These are phyloP conservation scores for Chrysoperla carnea DNA, from an alignment of 1,140 invertebrate species.

Conservation along the genomic window DNA sequence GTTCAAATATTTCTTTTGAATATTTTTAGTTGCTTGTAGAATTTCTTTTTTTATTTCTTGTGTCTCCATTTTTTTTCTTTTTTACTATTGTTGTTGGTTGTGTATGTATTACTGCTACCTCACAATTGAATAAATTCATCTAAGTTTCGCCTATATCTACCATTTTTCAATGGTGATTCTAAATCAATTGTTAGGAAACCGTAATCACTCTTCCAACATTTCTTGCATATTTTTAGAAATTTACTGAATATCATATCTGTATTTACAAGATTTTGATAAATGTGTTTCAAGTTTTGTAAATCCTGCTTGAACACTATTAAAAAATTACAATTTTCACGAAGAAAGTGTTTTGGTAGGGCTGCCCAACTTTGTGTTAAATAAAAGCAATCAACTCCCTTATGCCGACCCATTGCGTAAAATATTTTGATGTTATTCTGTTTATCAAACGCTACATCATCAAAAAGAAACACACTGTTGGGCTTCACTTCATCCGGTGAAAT, in stretches of 20 bases:
- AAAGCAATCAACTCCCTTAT: conserved; percentile 16
- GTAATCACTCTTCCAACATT: conserved; percentile 13
- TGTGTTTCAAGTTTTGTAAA: conserved; percentile 20
- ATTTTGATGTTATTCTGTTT: conserved; percentile 13
- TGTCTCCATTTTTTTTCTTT: no score
- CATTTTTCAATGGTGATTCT: conserved; percentile 10
- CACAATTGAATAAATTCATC: conserved; percentile 8
- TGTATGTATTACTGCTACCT: no score
- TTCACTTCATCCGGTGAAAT: conserved; percentile 9
- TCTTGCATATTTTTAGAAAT: conserved; percentile 15
- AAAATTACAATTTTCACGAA: conserved; percentile 20
- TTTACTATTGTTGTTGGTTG: no score
- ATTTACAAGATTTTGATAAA: conserved; percentile 19
- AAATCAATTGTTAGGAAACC: conserved; percentile 15
- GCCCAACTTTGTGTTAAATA: conserved; percentile 20
- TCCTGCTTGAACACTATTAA: conserved; percentile 20
- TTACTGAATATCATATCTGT: conserved; percentile 16
- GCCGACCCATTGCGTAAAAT: conserved; percentile 18
- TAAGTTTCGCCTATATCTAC: conserved; percentile 13
- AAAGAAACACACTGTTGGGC: conserved; percentile 18
- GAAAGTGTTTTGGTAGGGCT: conserved; percentile 19
- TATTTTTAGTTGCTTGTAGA: no score
- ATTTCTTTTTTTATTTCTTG: no score
- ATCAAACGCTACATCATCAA: conserved; percentile 16
- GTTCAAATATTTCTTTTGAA: no score